Percentiles rank a stretch among this genome's conserved stretches.
Evolutionary conservation across 2,888 invertebrate species (phyloP).

Genomic region (Agrilus mali): DNA sequence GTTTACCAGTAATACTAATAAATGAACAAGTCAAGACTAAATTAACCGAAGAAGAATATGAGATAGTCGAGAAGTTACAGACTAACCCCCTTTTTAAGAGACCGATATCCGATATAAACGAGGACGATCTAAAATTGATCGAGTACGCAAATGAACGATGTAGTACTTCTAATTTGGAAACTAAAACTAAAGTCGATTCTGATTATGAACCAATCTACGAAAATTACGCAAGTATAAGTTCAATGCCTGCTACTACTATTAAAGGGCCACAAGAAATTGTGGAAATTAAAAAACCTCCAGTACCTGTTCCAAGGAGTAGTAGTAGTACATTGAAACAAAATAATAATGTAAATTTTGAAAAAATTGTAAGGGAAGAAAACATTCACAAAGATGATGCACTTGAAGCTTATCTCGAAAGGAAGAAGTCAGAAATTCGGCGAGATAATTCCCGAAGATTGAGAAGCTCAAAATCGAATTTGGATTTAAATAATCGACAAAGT

Average conservation of each 20-base stretch:
- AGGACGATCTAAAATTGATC: slow-evolving; percentile 21
- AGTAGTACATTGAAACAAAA: not conserved
- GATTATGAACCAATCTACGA: slow-evolving; percentile 13
- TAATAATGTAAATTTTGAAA: no score
- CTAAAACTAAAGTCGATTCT: not conserved
- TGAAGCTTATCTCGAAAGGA: no score
- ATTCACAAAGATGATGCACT: no score
- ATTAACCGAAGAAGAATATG: no score
- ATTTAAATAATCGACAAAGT: slow-evolving; percentile 8
- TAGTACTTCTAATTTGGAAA: not conserved
- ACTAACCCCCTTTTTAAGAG: not conserved
- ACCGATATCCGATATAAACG: slow-evolving; percentile 22
- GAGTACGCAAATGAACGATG: slow-evolving; percentile 14
- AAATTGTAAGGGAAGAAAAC: no score
- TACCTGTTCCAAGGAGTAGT: slow-evolving; percentile 9
- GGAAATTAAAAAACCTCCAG: slow-evolving; percentile 5
- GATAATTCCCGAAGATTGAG: no score
- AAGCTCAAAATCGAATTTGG: not conserved
- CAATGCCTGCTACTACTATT: not conserved
- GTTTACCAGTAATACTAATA: no score
- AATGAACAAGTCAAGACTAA: no score
- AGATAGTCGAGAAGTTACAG: no score
- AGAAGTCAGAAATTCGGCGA: no score
- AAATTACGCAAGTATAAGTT: slow-evolving; percentile 3
- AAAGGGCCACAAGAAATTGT: not conserved